These are phyloP conservation scores for Diaperis boleti DNA, from an alignment of 2,888 invertebrate species.

Conservation along the genomic window DNA sequence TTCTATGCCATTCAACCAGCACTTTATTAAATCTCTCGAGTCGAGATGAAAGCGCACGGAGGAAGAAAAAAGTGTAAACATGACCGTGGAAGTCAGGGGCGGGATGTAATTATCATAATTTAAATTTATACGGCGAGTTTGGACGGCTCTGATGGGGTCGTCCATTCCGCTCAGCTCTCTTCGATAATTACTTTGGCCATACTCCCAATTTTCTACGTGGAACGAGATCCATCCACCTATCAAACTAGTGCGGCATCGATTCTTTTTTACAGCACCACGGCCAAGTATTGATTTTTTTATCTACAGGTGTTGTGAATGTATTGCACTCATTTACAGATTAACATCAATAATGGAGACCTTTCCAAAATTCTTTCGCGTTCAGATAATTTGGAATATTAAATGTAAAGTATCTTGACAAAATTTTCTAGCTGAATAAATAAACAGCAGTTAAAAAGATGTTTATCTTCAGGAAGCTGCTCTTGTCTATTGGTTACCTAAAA, in stretches of 20 bases:
- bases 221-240: slow-evolving; percentile 23
- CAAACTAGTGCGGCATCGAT: slow-evolving; percentile 1
- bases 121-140: slow-evolving; percentile 41
- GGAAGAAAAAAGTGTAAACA: slow-evolving; percentile 39
- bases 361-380: too few species aligned
- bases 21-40: slow-evolving; percentile 40
- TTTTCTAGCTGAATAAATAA: too few species aligned
- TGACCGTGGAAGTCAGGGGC: slow-evolving; percentile 37
- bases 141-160: slow-evolving; percentile 36
- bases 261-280: too few species aligned
- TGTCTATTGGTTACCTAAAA: too few species aligned
- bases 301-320: too few species aligned
- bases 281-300: too few species aligned
- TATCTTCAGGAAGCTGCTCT: too few species aligned
- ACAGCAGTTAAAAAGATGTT: too few species aligned
- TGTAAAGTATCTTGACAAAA: too few species aligned
- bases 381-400: too few species aligned
- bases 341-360: too few species aligned
- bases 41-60: slow-evolving; percentile 32
- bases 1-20: slow-evolving; percentile 39
- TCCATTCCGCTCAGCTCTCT: slow-evolving; percentile 35
- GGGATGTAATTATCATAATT: slow-evolving; percentile 42
- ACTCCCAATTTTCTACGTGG: slow-evolving; percentile 30
- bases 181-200: slow-evolving; percentile 38
- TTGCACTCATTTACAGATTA: too few species aligned